Evolutionary conservation across 2,113 vertebrate genomes (phyloP), one percentile per base, ranked within the genome.

Genomic region (Noturus placidus): DNA sequence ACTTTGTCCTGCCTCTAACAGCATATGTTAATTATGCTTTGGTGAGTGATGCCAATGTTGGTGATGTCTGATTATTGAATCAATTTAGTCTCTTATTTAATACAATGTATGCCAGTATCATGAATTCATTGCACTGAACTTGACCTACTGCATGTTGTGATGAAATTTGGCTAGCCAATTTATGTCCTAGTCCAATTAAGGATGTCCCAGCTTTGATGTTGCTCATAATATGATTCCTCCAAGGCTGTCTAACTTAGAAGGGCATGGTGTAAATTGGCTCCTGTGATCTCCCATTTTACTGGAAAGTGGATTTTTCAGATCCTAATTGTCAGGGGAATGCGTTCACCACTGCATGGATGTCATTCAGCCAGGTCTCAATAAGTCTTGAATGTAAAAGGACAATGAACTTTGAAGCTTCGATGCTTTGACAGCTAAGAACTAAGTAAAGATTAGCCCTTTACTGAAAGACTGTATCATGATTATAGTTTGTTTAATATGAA

Each of bases 241-340:
- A 52, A 54, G 81, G 4, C 33, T 35, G 69, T 57, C 52, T 74
- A 50, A 46, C 11, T 27, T 76, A 46, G 38, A 76, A 77, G 84
- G 27, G 57, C 46, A 74, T 27, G 38, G 85, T 87, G 82, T 59
- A 87, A 85, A 87, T 82, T 84, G 86, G 30, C 33, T 67, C 46
- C 86, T 87, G 82, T 87, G 76, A 81, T 87, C 76, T 82, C 46
- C 85, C 15, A 72, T 76, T 69, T 74, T 30, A 82, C 38, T 67
- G 57, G n/a, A 82, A 89, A 85, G 19, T 82, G 69, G 59, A 87
- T 82, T 80, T 86, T 17, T 38, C n/a, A 74, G n/a, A 52, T 74
- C 22, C 54, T 87, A 65, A 87, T 87, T 86, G 83, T 52, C 30
- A 50, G 7, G 17, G 27, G 42, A 61, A 42, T 84, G n/a, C 10